Percentiles rank a stretch among this genome's conserved stretches.
phyloP scores from a whole-genome alignment of 2,888 invertebrate genomes.

The Euzetes globulus region DNA sequence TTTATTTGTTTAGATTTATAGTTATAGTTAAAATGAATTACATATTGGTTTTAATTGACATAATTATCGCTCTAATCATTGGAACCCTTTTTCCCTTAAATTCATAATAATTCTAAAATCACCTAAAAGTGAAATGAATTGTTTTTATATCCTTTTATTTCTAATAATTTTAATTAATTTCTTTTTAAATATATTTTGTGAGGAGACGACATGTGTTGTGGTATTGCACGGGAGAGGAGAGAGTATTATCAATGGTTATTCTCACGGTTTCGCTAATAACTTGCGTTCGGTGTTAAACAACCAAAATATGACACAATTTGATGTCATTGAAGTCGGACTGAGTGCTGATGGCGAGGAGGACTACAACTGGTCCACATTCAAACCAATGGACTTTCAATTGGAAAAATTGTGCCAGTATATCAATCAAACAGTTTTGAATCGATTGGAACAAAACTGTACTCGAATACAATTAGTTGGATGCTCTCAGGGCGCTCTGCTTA shows the following conservation, averaged over 20 bases:
- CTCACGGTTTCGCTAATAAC: neutral
- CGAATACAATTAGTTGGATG: slow-evolving; percentile 1
- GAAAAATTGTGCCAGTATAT: neutral
- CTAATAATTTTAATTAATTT: neutral
- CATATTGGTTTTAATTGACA: too few species aligned
- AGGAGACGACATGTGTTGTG: neutral
- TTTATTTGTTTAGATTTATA: too few species aligned
- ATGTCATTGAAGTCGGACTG: slow-evolving; percentile 3
- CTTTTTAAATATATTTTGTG: neutral
- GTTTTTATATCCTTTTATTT: neutral
- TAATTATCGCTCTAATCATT: too few species aligned
- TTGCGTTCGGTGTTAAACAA: neutral
- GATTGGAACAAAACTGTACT: neutral
- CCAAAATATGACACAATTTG: neutral
- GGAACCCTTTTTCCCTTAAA: too few species aligned
- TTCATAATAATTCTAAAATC: too few species aligned
- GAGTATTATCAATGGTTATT: neutral
- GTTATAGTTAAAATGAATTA: too few species aligned
- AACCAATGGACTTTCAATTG: slow-evolving; percentile 9
- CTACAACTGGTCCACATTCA: slow-evolving; percentile 12
- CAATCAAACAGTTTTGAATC: neutral
- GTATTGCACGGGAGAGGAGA: slow-evolving; percentile 24
- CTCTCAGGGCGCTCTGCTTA: slow-evolving; percentile 4
- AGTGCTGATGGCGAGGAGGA: neutral
- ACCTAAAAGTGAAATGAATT: too few species aligned